These are phyloP conservation scores for Drosophila malerkotliana DNA, from an alignment of 1,140 invertebrate species.

Conservation along the genomic window DNA sequence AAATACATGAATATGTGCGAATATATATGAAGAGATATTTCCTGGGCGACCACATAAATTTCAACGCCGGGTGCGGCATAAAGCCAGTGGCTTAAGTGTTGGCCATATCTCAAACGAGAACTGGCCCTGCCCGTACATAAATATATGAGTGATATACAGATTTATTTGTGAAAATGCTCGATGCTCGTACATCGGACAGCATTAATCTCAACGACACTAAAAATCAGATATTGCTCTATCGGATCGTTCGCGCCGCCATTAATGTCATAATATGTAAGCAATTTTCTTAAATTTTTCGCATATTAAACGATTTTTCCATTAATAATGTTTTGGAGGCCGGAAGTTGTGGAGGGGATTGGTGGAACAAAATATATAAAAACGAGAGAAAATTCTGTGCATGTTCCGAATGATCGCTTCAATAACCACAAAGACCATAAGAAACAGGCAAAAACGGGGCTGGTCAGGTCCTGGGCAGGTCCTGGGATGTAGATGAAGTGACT, in stretches of 20 bases:
- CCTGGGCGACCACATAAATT: conserved; percentile 52
- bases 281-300: conserved; percentile 81
- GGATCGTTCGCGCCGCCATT: conserved; percentile 61
- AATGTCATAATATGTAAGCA: conserved; percentile 79
- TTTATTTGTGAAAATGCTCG: conserved; percentile 14
- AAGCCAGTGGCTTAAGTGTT: conserved; percentile 67
- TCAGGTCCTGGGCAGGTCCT: not conserved
- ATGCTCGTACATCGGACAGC: conserved; percentile 27
- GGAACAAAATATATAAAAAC: conserved; percentile 15
- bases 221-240: conserved; percentile 69
- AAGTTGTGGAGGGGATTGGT: not conserved
- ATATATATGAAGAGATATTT: conserved; percentile 31
- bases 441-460: conserved; percentile 48
- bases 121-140: conserved; percentile 14
- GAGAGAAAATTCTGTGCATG: conserved; percentile 77
- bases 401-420: conserved; percentile 83
- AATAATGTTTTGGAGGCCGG: conserved; percentile 46
- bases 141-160: conserved; percentile 14
- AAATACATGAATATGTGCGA: conserved; percentile 49
- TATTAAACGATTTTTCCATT: conserved; percentile 76
- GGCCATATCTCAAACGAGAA: conserved; percentile 65
- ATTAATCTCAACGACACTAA: conserved; percentile 81
- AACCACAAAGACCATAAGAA: conserved; percentile 82
- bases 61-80: conserved; percentile 45
- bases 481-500: conserved; percentile 25